Evolutionary conservation across 2,797 vertebrate species (phyloP).

Genomic region (Diglossa cyanea): DNA sequence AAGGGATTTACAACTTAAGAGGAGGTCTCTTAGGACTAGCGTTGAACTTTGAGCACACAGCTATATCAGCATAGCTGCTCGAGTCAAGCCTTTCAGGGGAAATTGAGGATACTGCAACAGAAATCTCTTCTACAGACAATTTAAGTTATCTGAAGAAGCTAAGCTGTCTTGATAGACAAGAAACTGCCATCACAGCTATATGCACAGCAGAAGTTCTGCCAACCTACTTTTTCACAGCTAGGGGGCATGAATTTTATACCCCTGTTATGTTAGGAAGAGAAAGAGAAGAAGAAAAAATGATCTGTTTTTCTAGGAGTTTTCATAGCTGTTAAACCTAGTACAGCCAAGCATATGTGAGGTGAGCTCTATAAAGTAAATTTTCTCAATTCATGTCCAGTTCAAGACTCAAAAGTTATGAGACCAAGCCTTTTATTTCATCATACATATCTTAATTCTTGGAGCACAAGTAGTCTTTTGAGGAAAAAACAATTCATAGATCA

Average conservation of each 20-base stretch:
- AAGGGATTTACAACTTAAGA: background rate
- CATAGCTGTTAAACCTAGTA: background rate
- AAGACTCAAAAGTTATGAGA: background rate
- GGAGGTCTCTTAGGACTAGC: background rate
- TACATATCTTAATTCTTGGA: background rate
- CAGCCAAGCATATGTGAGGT: background rate
- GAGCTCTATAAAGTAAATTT: background rate
- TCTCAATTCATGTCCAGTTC: background rate
- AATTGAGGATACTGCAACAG: background rate
- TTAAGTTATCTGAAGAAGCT: background rate
- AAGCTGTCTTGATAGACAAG: constrained; percentile 3
- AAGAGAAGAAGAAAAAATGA: background rate
- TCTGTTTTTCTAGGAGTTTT: background rate
- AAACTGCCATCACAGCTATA: background rate
- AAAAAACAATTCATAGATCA: background rate
- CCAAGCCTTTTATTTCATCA: background rate
- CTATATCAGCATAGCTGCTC: background rate
- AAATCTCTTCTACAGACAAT: background rate
- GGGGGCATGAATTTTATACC: constrained; percentile 7
- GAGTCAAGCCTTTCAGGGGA: background rate
- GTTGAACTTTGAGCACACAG: background rate
- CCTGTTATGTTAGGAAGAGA: background rate
- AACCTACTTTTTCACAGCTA: constrained; percentile 3
- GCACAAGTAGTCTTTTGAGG: background rate
- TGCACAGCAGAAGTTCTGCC: background rate